Evolutionary conservation across 2,888 invertebrate species (phyloP), one percentile per base, ranked within the genome.

Genomic region (Mythimna ferrago): DNA sequence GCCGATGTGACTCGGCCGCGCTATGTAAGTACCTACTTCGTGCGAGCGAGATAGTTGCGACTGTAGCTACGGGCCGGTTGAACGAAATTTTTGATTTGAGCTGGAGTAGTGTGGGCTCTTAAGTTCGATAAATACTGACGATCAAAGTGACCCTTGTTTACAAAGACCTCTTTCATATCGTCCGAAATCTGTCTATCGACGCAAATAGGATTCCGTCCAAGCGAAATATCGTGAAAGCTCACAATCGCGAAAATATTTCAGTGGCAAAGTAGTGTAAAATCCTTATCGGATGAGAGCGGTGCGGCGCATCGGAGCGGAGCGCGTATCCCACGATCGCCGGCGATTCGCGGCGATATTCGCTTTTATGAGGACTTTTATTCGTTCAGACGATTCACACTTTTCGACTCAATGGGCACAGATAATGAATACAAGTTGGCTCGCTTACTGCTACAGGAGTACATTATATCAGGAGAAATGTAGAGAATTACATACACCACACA

Each of bases 241-340:
- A 85, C 77, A 72, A 78, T 80, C 66, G 66, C 16, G 78, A 80
- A 84, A 84, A 84, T 84, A 84, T 86, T 86, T 83, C 74, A 80
- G 68, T 44, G 66, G 76, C 67, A 81, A 81, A 87, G 85, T 86
- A 85, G 85, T 89, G 87, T 87, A 86, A 88, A 88, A 84, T 86
- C 85, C 74, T 89, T 86, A 88, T 87, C 84, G 85, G 82, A 87
- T 85, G 78, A 84, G 76, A 85, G 85, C 83, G 78, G 77, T 64
- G 82, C 83, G 78, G 76, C 66, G 82, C 85, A 80, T 51, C 82
- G 82, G 83, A 76, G 85, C 78, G 86, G 66, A 80, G 64, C 67
- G 67, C 69, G 71, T 80, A 75, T 75, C 77, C 38, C 63, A 53
- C 76, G 71, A 87, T 83, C 81, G 82, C 66, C 73, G 74, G 67